Conservation (phyloP, 2,113 vertebrate genomes). For the Cyprinus carpio region DNA sequence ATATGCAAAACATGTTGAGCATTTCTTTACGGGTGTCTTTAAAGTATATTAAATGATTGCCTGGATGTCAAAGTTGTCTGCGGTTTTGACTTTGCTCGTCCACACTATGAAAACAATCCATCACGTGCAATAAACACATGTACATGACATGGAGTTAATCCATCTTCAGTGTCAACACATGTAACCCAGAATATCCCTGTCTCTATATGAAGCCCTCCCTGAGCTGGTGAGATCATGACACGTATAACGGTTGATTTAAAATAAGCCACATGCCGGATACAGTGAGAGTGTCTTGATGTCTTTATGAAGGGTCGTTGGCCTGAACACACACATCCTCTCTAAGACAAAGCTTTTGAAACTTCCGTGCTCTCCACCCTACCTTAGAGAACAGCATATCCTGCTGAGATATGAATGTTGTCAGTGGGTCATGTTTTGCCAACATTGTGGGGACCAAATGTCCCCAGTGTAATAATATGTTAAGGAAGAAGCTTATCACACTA, state of each 20-base stretch:
- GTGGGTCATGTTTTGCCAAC: neutral
- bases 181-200: conserved; percentile 37
- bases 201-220: conserved; percentile 19
- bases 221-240: conserved; percentile 9
- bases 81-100: neutral
- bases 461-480: neutral
- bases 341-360: conserved; percentile 37
- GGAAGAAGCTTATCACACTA: neutral
- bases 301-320: conserved; percentile 28
- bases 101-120: conserved; percentile 34
- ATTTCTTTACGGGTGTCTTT: neutral
- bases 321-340: conserved; percentile 9
- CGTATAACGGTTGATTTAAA: neutral
- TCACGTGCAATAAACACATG: conserved; percentile 41
- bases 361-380: conserved; percentile 36
- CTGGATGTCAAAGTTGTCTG: neutral
- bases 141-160: conserved; percentile 3
- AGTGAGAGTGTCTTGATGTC: conserved; percentile 30
- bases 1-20: neutral
- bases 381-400: conserved; percentile 41
- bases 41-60: neutral
- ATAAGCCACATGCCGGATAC: conserved; percentile 21
- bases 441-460: neutral
- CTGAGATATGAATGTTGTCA: conserved; percentile 12
- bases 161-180: conserved; percentile 40